Percentiles rank a stretch among this genome's conserved stretches.
Conservation (phyloP, 2,113 vertebrate genomes). For the Cyprinodon brontotheroides region DNA sequence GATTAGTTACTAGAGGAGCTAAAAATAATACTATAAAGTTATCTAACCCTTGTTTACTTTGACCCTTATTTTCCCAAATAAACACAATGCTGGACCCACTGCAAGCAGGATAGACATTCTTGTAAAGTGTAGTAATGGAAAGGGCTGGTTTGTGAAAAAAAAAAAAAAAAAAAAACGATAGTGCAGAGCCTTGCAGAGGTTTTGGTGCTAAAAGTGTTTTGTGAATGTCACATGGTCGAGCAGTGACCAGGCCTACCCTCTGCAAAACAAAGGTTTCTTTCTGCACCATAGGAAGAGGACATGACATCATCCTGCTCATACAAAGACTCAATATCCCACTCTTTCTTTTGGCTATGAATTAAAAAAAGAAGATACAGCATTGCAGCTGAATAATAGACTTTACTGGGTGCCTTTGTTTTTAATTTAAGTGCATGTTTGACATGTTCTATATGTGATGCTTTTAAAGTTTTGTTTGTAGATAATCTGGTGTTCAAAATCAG, state of each 20-base stretch:
- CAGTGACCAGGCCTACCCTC: constrained; percentile 56
- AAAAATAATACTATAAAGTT: not conserved
- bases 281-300: constrained; percentile 76
- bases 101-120: not conserved
- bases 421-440: constrained; percentile 7
- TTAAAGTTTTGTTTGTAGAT: constrained; percentile 13
- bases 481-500: not conserved
- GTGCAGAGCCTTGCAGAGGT: constrained; percentile 25
- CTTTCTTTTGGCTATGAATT: constrained; percentile 46
- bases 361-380: constrained; percentile 47
- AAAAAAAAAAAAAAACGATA: not conserved
- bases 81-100: constrained; percentile 5
- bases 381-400: constrained; percentile 46
- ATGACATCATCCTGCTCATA: constrained; percentile 77
- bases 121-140: not conserved
- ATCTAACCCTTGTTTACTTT: not conserved
- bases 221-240: constrained; percentile 70
- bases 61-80: not conserved
- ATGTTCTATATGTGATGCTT: constrained; percentile 18
- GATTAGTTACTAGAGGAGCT: not conserved
- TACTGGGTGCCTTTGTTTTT: constrained; percentile 37
- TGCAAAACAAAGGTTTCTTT: constrained; percentile 76
- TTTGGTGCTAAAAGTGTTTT: constrained; percentile 55
- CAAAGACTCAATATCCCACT: constrained; percentile 67
- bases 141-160: constrained; percentile 15